Percentiles rank a stretch among this genome's conserved stretches.
Evolutionary conservation across 2,888 invertebrate species (phyloP).

Genomic region (Hesperia comma): DNA sequence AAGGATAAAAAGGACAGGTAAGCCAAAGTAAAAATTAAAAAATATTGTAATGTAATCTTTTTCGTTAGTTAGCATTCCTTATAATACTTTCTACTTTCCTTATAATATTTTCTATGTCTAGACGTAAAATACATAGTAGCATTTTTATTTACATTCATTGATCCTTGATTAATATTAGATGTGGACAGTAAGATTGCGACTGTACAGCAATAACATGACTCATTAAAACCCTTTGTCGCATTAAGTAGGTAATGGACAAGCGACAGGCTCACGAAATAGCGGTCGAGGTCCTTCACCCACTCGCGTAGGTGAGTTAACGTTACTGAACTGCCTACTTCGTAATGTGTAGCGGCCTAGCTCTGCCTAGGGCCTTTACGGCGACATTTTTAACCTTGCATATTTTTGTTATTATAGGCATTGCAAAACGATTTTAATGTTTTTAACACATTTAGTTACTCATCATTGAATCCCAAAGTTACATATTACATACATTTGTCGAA

Average conservation of each 20-base stretch:
- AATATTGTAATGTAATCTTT: no score
- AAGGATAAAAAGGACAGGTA: no score
- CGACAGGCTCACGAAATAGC: constrained; percentile 64
- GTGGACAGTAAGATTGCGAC: constrained; percentile 1
- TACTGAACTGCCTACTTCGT: constrained; percentile 39
- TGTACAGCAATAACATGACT: constrained; percentile 23
- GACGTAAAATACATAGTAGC: no score
- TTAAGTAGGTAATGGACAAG: constrained; percentile 50
- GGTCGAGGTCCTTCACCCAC: constrained; percentile 73
- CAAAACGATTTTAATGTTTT: no score
- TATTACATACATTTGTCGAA: no score
- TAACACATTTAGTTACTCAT: no score
- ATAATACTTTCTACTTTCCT: no score
- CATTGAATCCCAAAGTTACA: no score
- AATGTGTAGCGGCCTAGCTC: constrained; percentile 30
- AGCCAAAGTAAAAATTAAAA: no score
- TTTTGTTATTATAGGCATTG: no score
- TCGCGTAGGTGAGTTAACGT: constrained; percentile 50
- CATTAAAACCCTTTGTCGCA: constrained; percentile 38
- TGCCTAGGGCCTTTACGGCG: constrained; percentile 6
- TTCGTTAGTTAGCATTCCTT: no score
- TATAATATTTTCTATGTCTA: no score
- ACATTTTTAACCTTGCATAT: constrained; percentile 11
- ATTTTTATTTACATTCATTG: constrained; percentile 4
- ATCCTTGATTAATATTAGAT: constrained; percentile 1